phyloP scores from a whole-genome alignment of 2,797 vertebrate genomes.

The Australoheros facetus region DNA sequence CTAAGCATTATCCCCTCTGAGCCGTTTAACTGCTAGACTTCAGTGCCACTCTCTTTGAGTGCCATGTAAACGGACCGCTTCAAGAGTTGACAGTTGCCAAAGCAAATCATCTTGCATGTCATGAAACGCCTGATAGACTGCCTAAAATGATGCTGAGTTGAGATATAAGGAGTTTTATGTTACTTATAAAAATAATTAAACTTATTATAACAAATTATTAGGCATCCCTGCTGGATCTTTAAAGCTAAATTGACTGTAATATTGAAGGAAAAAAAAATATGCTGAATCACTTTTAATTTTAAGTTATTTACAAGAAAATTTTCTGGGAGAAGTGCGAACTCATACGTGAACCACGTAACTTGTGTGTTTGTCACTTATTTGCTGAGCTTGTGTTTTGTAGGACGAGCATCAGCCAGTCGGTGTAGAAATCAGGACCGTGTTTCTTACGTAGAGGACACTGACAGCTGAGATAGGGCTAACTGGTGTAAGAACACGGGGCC shows the following conservation, averaged over 20 bases:
- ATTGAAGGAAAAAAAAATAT: background rate
- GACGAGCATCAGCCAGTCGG: background rate
- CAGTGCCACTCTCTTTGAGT: background rate
- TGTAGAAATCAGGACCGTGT: background rate
- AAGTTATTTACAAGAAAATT: background rate
- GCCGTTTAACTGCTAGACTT: background rate
- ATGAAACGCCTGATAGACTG: background rate
- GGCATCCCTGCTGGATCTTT: background rate
- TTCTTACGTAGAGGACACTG: background rate
- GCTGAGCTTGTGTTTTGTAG: background rate
- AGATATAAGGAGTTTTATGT: background rate
- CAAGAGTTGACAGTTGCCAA: background rate
- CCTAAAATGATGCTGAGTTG: background rate
- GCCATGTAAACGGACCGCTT: no score
- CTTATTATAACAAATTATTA: background rate
- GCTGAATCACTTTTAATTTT: background rate
- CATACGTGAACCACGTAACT: background rate
- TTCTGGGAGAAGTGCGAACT: background rate
- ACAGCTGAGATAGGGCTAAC: background rate
- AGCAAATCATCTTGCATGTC: background rate
- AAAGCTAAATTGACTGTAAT: background rate
- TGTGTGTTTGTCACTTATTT: background rate
- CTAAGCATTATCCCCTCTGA: background rate
- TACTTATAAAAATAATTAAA: background rate
- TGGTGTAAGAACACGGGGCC: constrained; percentile 4